Evolutionary conservation across 2,888 invertebrate genomes (phyloP).

Genomic region (Cotesia congregata): DNA sequence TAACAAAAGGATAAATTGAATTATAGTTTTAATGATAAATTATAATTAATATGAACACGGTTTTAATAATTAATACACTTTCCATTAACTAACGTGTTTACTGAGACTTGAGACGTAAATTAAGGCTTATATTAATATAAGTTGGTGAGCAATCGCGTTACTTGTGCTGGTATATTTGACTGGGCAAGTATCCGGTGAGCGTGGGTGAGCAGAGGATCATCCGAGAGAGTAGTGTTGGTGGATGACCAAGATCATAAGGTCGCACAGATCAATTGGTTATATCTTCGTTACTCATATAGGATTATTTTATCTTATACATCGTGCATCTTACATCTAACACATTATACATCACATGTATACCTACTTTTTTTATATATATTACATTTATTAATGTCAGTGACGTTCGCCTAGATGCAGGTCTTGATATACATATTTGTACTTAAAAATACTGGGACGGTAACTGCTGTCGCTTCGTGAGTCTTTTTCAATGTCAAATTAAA

Average conservation of each 20-base stretch:
- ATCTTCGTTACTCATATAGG: conserved; percentile 15
- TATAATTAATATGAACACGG: background rate
- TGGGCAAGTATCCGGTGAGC: conserved; percentile 20
- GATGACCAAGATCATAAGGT: conserved; percentile 34
- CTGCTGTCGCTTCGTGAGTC: background rate
- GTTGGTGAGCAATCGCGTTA: conserved; percentile 27
- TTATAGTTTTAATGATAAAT: background rate
- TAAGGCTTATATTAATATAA: conserved; percentile 18
- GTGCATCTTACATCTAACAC: background rate
- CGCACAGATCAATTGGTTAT: conserved; percentile 38
- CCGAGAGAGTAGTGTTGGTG: background rate
- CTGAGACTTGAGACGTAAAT: conserved; percentile 19
- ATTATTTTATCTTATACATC: background rate
- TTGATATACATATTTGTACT: conserved; percentile 2
- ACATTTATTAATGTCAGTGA: background rate
- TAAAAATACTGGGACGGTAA: conserved; percentile 3
- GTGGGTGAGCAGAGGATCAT: conserved; percentile 1
- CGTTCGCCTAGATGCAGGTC: background rate
- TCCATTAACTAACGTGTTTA: conserved; percentile 31
- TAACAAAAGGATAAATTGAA: too few species aligned
- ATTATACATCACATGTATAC: background rate
- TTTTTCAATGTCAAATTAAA: conserved; percentile 22
- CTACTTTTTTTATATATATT: conserved; percentile 1
- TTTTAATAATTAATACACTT: background rate
- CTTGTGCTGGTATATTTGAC: too few species aligned